Evolutionary conservation across 2,888 invertebrate species (phyloP).

Genomic region (Carcina quercana): DNA sequence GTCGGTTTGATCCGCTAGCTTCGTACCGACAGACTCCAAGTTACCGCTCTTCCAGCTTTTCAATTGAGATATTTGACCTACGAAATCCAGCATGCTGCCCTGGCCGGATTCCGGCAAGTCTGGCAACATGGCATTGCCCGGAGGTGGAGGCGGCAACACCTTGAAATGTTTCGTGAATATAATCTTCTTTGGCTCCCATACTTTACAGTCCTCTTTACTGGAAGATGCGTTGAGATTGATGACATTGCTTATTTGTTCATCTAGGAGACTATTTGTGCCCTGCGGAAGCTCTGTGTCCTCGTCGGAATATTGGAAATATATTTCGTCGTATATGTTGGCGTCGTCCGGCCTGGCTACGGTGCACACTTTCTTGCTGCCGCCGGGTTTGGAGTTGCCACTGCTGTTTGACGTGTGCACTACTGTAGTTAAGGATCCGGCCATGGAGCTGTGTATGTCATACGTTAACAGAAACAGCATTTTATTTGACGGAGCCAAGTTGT

Average conservation of each 20-base stretch:
- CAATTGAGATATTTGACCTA: conserved; percentile 57
- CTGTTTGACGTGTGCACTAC: conserved; percentile 60
- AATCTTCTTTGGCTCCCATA: conserved; percentile 60
- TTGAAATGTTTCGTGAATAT: conserved; percentile 56
- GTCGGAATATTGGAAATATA: conserved; percentile 74
- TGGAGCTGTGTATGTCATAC: conserved; percentile 80
- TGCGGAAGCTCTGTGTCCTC: conserved; percentile 73
- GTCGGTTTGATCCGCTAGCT: conserved; percentile 58
- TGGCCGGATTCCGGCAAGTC: conserved; percentile 53
- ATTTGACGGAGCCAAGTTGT: conserved; percentile 45
- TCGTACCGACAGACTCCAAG: conserved; percentile 56
- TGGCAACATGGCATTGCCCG: conserved; percentile 43
- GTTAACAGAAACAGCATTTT: conserved; percentile 77
- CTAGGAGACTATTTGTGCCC: conserved; percentile 54
- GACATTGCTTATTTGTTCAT: conserved; percentile 70
- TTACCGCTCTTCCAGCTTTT: conserved; percentile 62
- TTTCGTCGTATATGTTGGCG: conserved; percentile 59
- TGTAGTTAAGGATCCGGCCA: conserved; percentile 57
- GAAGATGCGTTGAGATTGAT: conserved; percentile 67
- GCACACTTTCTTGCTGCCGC: conserved; percentile 69
- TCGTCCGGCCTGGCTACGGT: conserved; percentile 51
- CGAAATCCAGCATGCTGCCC: conserved; percentile 55
- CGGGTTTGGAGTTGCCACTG: conserved; percentile 64
- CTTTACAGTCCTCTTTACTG: conserved; percentile 59
- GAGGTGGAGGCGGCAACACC: conserved; percentile 50